A percentile compares a stretch with the other conserved stretches of the same genome.
phyloP scores from a whole-genome alignment of 2,113 vertebrate species.

The Macaca fascicularis region DNA sequence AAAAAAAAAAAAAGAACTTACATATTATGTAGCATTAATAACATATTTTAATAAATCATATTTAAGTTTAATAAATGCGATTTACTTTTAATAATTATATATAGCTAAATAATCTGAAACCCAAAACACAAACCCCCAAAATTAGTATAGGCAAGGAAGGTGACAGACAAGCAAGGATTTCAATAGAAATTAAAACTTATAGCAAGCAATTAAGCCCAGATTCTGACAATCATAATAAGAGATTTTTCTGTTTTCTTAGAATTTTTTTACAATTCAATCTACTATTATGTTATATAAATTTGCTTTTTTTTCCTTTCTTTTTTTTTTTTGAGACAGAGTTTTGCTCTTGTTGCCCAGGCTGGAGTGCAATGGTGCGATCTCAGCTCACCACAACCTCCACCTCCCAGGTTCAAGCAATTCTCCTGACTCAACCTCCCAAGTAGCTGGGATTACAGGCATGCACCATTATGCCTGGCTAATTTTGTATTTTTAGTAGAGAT shows the following conservation, averaged over 20 bases:
- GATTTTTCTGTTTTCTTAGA: background rate
- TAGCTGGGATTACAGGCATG: too few relatives aligned
- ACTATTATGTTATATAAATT: background rate
- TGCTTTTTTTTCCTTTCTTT: too few relatives aligned
- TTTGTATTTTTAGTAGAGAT: too few relatives aligned
- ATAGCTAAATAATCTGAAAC: background rate
- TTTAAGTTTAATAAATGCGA: constrained; percentile 12
- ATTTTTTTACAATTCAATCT: background rate
- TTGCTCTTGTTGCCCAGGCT: too few relatives aligned
- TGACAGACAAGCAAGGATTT: background rate
- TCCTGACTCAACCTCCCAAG: too few relatives aligned
- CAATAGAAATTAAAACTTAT: constrained; percentile 9
- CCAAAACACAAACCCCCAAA: constrained; percentile 17
- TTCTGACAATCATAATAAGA: background rate
- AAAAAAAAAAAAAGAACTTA: background rate
- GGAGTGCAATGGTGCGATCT: too few relatives aligned
- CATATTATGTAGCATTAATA: constrained; percentile 10
- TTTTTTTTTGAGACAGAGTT: too few relatives aligned
- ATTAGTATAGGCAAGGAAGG: background rate
- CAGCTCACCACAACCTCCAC: too few relatives aligned
- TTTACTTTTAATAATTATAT: constrained; percentile 39
- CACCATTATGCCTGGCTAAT: too few relatives aligned
- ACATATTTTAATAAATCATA: background rate
- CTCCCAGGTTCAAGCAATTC: too few relatives aligned
- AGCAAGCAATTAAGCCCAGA: background rate